These are phyloP conservation scores for Alaudala cheleensis DNA, from an alignment of 2,113 vertebrate genomes.

Conservation along the genomic window DNA sequence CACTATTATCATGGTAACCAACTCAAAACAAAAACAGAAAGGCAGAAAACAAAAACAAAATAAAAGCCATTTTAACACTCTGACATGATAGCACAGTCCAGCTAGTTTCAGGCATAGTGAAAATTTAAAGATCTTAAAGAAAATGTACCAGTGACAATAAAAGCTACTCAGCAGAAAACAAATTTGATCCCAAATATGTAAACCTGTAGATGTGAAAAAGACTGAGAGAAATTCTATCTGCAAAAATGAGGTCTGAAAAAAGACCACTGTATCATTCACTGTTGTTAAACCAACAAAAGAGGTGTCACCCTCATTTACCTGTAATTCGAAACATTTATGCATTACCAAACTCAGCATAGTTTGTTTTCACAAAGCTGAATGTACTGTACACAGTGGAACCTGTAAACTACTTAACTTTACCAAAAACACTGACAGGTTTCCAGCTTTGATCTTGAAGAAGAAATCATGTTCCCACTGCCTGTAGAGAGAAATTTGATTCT, in stretches of 20 bases:
- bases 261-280: not conserved
- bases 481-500: not conserved
- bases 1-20: conserved; percentile 15
- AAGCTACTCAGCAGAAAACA: not conserved
- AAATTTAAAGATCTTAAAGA: not conserved
- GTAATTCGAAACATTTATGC: not conserved
- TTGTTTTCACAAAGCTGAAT: not conserved
- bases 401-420: not conserved
- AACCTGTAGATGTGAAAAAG: not conserved
- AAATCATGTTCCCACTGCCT: not conserved
- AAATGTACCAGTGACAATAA: not conserved
- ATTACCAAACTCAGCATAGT: not conserved
- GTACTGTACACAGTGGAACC: not conserved
- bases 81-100: not conserved
- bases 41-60: not conserved
- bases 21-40: conserved; percentile 3
- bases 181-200: not conserved
- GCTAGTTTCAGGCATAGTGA: not conserved
- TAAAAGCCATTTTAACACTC: not conserved
- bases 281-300: not conserved
- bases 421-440: not conserved
- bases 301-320: not conserved
- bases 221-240: not conserved
- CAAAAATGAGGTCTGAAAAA: not conserved
- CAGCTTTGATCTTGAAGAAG: not conserved